Evolutionary conservation across 2,888 invertebrate species (phyloP), one percentile per base, ranked within the genome.

Genomic region (Aproaerema taeniolella): DNA sequence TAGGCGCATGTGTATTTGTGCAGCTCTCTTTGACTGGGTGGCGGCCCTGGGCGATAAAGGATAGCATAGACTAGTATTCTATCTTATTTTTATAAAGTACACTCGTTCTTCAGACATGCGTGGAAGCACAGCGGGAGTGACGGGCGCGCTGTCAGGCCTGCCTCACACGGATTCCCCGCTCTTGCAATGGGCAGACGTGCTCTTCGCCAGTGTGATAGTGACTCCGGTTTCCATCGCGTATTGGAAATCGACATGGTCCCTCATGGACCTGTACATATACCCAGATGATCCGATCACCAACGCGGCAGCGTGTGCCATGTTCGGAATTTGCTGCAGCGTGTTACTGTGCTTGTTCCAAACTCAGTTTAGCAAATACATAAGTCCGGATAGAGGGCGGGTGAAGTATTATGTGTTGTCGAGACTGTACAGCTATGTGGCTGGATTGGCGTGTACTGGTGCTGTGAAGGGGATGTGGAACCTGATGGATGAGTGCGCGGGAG

Each of bases 391-490:
- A 36, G 90, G 90, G 45, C 75, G 93, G 42, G 75, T 93, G 37
- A 85, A 89, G 33, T 95, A 91, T 71, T 93, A 92, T 61, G 68
- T 91, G 41, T 70, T 89, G 40, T 94, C 95, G 46, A 83, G 95
- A 39, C 50, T 91, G 17, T 95, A 95, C 69, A 95, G 95, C 10
- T 88, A 88, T 45, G 67, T 91, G 49, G 95, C 92, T 61, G 94
- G 92, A 4, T 89, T 93, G 55, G 91, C 93, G 46, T 95, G 95
- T 70, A 94, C 96, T 26, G 95, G 93, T 61, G 93, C 93, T 43
- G 96, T 96, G 95, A 88, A 95, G 7, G 95, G 96, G 1, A 90
- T 92, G 31, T 96, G 95, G 95, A 88, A 88, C 54, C 79, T 91
- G 32, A 87, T 95, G 57, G 94, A 95, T 65, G 82, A 90, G 64